These are phyloP conservation scores for Micrasema minimum DNA, from an alignment of 1,140 invertebrate species.

Conservation along the genomic window DNA sequence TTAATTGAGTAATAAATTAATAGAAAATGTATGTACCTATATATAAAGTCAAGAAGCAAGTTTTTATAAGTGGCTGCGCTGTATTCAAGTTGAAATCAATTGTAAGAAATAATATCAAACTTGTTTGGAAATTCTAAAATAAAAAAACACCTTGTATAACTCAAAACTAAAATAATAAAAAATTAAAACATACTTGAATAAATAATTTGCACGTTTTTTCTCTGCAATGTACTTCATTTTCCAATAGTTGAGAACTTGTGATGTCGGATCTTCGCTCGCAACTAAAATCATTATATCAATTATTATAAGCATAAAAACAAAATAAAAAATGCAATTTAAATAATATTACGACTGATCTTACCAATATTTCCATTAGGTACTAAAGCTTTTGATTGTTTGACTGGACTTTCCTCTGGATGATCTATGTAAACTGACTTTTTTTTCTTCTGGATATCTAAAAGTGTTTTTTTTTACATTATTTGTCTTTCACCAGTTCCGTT, in stretches of 20 bases:
- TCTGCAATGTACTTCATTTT: constrained; percentile 31
- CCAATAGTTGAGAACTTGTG: constrained; percentile 6
- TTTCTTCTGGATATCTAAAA: not conserved
- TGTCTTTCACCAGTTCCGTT: too few relatives aligned
- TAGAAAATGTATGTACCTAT: too few relatives aligned
- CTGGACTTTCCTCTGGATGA: not conserved
- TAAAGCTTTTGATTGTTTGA: constrained; percentile 16
- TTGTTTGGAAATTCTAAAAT: too few relatives aligned
- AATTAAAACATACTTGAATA: not conserved
- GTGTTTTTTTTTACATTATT: too few relatives aligned
- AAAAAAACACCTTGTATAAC: too few relatives aligned
- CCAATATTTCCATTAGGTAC: constrained; percentile 8
- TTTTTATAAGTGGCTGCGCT: too few relatives aligned
- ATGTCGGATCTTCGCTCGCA: not conserved
- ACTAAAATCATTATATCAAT: not conserved
- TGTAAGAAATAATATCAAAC: too few relatives aligned
- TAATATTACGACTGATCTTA: not conserved
- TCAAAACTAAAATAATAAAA: too few relatives aligned
- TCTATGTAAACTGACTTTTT: not conserved
- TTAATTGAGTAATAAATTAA: too few relatives aligned
- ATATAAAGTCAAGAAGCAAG: too few relatives aligned
- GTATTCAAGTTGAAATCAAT: too few relatives aligned
- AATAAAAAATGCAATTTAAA: not conserved
- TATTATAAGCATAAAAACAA: not conserved
- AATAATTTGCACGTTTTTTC: constrained; percentile 20